phyloP scores from a whole-genome alignment of 2,113 vertebrate genomes.

The Ramphastos sulfuratus region DNA sequence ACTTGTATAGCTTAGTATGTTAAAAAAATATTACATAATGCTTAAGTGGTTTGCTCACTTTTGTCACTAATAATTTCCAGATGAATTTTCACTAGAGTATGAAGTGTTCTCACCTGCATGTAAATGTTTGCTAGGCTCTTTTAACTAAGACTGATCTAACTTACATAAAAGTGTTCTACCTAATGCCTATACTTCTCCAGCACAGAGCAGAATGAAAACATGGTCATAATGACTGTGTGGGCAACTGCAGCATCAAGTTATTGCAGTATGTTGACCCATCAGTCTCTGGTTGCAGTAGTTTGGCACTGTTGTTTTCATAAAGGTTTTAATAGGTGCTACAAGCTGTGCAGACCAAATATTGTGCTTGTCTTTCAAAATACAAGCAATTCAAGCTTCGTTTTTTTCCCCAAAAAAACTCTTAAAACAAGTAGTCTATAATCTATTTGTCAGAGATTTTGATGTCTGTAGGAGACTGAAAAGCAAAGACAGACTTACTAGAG shows the following conservation, averaged over 20 bases:
- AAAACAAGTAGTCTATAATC: not conserved
- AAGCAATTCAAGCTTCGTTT: not conserved
- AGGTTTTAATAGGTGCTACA: not conserved
- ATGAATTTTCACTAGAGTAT: not conserved
- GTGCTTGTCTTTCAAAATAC: not conserved
- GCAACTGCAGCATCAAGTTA: not conserved
- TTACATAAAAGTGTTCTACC: not conserved
- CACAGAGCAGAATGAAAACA: not conserved
- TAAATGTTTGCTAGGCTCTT: not conserved
- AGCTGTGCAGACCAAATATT: not conserved
- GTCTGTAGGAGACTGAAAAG: not conserved
- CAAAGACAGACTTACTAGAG: not conserved
- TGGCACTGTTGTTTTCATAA: not conserved
- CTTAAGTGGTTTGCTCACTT: not conserved
- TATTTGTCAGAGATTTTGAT: conserved; percentile 21
- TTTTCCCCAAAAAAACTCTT: not conserved
- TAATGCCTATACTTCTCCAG: not conserved
- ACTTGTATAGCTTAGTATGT: not conserved
- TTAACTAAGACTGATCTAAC: not conserved
- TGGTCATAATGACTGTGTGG: not conserved
- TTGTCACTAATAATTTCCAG: not conserved
- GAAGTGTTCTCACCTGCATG: not conserved
- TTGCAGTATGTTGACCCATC: not conserved
- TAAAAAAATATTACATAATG: not conserved
- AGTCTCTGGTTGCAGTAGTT: not conserved